Percentiles rank a stretch among this genome's conserved stretches.
Evolutionary conservation across 2,888 invertebrate species (phyloP).

Genomic region (Drosophila anomalata): DNA sequence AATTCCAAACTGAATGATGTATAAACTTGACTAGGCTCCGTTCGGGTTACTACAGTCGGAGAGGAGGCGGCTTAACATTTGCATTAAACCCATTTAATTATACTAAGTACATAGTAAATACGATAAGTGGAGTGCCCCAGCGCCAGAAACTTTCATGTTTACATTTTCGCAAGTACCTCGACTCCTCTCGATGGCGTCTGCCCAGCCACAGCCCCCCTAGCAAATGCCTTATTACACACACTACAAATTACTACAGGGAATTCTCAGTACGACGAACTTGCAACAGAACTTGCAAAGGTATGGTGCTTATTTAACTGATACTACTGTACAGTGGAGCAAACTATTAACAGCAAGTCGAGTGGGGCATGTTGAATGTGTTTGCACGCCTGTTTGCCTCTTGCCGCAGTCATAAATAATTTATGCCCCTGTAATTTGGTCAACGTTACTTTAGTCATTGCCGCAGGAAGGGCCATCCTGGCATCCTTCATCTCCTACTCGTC

Average conservation of each 20-base stretch:
- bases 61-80: conserved; percentile 50
- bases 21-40: conserved; percentile 49
- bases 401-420: conserved; percentile 77
- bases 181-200: conserved; percentile 31
- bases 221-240: conserved; percentile 52
- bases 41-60: neutral
- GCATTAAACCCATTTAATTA: conserved; percentile 78
- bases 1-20: conserved; percentile 55
- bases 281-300: neutral
- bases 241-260: conserved; percentile 14
- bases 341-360: conserved; percentile 42
- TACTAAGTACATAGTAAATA: conserved; percentile 80
- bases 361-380: conserved; percentile 49
- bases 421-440: conserved; percentile 75
- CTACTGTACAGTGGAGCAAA: conserved; percentile 8
- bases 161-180: conserved; percentile 41
- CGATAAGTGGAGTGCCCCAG: conserved; percentile 48
- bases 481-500: neutral
- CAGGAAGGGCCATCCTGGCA: conserved; percentile 3
- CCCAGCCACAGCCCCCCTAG: conserved; percentile 12
- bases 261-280: neutral
- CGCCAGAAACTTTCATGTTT: conserved; percentile 53
- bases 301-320: neutral
- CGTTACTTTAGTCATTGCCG: conserved; percentile 40
- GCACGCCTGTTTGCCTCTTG: conserved; percentile 58